Evolutionary conservation across 2,113 vertebrate genomes (phyloP).

Genomic region (Sarotherodon lohbergeri): DNA sequence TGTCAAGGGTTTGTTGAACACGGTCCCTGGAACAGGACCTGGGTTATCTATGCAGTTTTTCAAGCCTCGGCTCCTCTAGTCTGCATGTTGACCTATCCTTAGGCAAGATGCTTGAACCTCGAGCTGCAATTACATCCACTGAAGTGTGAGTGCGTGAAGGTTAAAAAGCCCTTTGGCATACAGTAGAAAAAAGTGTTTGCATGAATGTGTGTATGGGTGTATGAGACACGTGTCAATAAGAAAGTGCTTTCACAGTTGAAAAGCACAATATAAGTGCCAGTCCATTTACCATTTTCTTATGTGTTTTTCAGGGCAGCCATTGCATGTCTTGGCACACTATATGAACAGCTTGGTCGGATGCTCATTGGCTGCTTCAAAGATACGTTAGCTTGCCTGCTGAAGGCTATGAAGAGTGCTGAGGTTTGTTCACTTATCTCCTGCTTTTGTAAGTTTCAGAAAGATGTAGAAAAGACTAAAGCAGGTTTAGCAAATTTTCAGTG

Average conservation of each 20-base stretch:
- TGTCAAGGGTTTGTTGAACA: neutral
- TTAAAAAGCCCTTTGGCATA: neutral
- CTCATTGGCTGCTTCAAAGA: slow-evolving; percentile 83
- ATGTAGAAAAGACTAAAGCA: neutral
- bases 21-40: neutral
- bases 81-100: neutral
- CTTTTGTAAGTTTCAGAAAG: neutral
- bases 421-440: neutral
- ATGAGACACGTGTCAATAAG: neutral
- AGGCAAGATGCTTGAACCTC: neutral
- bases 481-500: neutral
- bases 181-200: neutral
- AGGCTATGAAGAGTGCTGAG: slow-evolving; percentile 91
- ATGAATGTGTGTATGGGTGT: neutral
- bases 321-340: slow-evolving; percentile 86
- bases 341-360: slow-evolving; percentile 88
- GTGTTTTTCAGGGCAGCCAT: slow-evolving; percentile 82
- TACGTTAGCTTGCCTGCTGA: slow-evolving; percentile 84
- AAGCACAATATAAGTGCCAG: neutral
- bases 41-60: neutral
- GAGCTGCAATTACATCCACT: neutral
- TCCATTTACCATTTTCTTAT: neutral
- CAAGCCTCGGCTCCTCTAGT: neutral
- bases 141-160: neutral
- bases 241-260: neutral